phyloP scores from a whole-genome alignment of 2,113 vertebrate genomes.

The Odobenus rosmarus region DNA sequence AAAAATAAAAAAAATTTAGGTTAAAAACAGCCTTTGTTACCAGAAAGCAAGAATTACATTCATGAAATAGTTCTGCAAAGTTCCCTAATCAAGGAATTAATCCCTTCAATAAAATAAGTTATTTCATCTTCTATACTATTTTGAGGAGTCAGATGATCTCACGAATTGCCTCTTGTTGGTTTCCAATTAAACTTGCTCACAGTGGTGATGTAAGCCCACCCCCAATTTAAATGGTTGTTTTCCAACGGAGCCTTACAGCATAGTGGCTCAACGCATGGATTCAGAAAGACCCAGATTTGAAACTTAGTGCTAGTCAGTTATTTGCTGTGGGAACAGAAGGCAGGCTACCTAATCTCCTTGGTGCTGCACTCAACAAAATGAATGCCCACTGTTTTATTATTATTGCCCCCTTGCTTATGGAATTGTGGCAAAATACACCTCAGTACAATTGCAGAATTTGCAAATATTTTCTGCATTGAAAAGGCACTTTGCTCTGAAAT shows the following conservation, averaged over 20 bases:
- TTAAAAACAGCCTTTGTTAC: not conserved
- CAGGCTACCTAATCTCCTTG: not conserved
- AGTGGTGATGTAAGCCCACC: not conserved
- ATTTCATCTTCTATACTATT: not conserved
- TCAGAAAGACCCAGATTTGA: not conserved
- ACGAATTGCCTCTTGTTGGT: not conserved
- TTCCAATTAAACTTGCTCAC: not conserved
- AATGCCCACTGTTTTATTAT: not conserved
- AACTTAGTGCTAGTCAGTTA: not conserved
- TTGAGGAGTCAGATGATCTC: constrained; percentile 4
- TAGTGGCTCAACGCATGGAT: not conserved
- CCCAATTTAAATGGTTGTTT: not conserved
- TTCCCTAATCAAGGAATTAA: constrained; percentile 40
- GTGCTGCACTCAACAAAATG: not conserved
- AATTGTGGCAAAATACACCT: not conserved
- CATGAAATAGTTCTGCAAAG: not conserved
- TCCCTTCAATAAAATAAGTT: not conserved
- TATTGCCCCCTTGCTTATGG: not conserved
- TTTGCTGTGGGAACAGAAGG: not conserved
- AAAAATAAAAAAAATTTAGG: constrained; percentile 39
- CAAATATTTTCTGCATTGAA: not conserved
- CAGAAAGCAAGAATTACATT: constrained; percentile 8
- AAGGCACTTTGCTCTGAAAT: not conserved
- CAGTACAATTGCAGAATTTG: not conserved
- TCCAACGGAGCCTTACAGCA: not conserved